Evolutionary conservation across 2,113 vertebrate species (phyloP), one percentile per base, ranked within the genome.

Genomic region (Zingel zingel): DNA sequence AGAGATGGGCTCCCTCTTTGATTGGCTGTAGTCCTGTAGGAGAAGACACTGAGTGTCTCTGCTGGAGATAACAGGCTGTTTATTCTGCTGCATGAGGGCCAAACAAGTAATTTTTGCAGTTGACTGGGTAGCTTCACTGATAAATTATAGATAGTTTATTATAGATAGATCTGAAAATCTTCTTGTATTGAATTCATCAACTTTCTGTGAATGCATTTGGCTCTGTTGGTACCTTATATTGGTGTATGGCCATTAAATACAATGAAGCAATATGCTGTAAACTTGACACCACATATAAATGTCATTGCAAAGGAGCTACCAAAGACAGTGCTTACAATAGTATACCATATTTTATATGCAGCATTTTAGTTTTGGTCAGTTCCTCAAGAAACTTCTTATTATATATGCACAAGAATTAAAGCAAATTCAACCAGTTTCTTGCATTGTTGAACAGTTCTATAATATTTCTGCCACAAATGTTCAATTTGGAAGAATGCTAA

Each of bases 1-100:
- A 63, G 54, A 63, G 59, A 69, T 18, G 72, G 51, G 39, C 36
- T 76, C 51, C 53, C 23, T 61, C 39, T 83, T 14, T 87, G 57
- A 79, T 72, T 79, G 73, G 30, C 39, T 78, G 30, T 18, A 45
- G 51, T 74, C 70, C 45, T 39, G 47, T 27, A 48, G 65, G 64
- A 68, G 33, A 62, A 66, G 58, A 57, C 68, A 45, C 13, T 7
- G 23, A 57, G 64, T 25, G 74, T 10, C 53, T 63, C 61, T 64
- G 74, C 62, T 62, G 50, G 43, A 74, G 72, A 84, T 69, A 63
- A 57, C 36, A 75, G 19, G 59, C 54, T 69, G 72, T 75, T 82
- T 83, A 67, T 56, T 75, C 33, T 69, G 27, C 62, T 70, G 50
- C 25, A 57, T 19, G 70, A 58, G 27, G 7, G 39, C 53, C 23